A percentile compares a stretch with the other conserved stretches of the same genome.
Conservation (phyloP, 2,113 vertebrate species). For the Tachysurus vachellii region DNA sequence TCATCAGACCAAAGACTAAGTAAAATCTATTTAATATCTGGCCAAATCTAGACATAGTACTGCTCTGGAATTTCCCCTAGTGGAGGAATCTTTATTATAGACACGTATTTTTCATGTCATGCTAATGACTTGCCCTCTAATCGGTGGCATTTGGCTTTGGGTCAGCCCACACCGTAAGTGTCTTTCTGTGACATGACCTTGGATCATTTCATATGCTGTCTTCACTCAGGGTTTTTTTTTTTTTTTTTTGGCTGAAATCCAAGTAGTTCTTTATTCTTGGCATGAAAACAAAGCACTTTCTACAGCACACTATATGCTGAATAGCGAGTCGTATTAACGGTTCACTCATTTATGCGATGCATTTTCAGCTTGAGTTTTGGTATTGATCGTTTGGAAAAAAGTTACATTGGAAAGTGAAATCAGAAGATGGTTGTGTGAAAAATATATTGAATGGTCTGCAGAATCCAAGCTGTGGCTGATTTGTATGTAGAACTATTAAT, state of each 20-base stretch:
- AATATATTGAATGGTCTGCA: background rate
- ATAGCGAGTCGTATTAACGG: background rate
- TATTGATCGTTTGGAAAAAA: constrained; percentile 16
- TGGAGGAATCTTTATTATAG: background rate
- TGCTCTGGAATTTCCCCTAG: background rate
- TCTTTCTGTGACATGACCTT: constrained; percentile 15
- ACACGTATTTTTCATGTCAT: background rate
- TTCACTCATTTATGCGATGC: background rate
- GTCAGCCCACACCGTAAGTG: background rate
- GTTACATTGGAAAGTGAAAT: background rate
- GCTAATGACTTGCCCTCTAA: constrained; percentile 26
- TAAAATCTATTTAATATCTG: too few relatives aligned
- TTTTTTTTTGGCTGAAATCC: constrained; percentile 4
- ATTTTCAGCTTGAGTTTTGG: too few relatives aligned
- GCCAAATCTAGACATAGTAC: background rate
- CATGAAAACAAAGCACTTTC: background rate
- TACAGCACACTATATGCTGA: background rate
- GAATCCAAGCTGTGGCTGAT: background rate
- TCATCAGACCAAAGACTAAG: background rate
- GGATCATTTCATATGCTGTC: constrained; percentile 25
- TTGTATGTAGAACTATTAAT: background rate
- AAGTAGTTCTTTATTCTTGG: too few relatives aligned
- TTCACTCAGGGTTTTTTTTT: background rate
- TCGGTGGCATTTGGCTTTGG: constrained; percentile 10
- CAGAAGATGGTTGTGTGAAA: background rate